Percentiles rank a stretch among this genome's conserved stretches.
Conservation (phyloP, 2,797 vertebrate species). For the Lagocephalus sceleratus region DNA sequence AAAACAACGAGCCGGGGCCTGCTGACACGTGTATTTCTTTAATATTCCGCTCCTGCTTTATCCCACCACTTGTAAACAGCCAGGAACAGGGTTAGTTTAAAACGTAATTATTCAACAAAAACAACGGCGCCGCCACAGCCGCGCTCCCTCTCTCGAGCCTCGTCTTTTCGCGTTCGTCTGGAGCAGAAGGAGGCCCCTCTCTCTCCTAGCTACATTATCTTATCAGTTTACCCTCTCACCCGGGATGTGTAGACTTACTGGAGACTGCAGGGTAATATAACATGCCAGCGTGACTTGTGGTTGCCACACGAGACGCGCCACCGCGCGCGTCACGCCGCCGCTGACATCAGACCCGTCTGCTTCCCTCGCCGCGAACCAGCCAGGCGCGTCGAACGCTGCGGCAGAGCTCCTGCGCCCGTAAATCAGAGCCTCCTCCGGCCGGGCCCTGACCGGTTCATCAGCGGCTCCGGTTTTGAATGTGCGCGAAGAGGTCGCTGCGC, state of each 20-base stretch:
- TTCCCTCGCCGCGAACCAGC: constrained; percentile 64
- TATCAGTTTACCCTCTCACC: constrained; percentile 74
- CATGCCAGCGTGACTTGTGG: constrained; percentile 72
- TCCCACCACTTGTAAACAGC: too few species aligned
- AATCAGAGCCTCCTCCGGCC: constrained; percentile 66
- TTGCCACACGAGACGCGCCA: constrained; percentile 76
- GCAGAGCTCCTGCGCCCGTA: constrained; percentile 53
- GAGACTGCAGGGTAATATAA: constrained; percentile 77
- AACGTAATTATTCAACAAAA: too few species aligned
- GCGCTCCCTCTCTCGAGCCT: too few species aligned
- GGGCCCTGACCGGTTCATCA: constrained; percentile 57
- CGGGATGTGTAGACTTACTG: constrained; percentile 69
- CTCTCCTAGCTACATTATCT: constrained; percentile 70
- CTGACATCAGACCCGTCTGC: constrained; percentile 69
- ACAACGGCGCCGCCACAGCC: too few species aligned
- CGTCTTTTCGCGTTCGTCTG: too few species aligned
- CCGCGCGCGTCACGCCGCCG: constrained; percentile 61
- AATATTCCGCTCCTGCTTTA: too few species aligned
- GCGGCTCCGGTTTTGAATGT: constrained; percentile 58
- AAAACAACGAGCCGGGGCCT: too few species aligned
- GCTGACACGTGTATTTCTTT: too few species aligned
- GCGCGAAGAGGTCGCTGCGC: constrained; percentile 46
- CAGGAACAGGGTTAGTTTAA: too few species aligned
- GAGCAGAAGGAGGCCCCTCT: constrained; percentile 30
- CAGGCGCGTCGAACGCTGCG: constrained; percentile 51